These are phyloP conservation scores for Pituophis catenifer DNA, from an alignment of 2,113 vertebrate genomes.

Conservation along the genomic window DNA sequence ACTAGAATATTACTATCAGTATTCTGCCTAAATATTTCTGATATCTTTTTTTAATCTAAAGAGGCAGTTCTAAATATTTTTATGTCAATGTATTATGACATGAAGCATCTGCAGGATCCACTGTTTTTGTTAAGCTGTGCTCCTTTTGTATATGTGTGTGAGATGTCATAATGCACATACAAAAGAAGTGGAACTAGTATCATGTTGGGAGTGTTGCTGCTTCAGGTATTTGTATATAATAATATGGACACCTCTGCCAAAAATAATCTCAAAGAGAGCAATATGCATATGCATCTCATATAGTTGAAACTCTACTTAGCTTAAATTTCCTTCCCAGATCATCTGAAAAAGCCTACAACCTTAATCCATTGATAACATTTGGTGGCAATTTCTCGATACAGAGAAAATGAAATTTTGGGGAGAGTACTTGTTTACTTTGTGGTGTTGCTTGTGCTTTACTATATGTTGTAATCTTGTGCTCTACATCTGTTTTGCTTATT, in stretches of 20 bases:
- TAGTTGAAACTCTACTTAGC: background rate
- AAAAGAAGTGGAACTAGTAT: background rate
- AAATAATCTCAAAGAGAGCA: background rate
- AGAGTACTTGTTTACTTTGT: background rate
- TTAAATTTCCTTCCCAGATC: background rate
- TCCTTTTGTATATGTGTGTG: background rate
- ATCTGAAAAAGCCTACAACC: background rate
- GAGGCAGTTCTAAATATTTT: background rate
- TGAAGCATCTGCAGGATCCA: background rate
- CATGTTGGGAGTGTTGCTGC: background rate
- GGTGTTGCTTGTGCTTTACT: background rate
- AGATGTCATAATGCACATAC: background rate
- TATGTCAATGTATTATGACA: background rate
- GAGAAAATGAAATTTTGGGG: background rate
- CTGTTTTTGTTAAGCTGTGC: background rate
- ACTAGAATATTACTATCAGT: background rate
- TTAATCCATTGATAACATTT: background rate
- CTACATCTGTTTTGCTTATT: conserved; percentile 46
- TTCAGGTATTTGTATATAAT: background rate
- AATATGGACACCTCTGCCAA: background rate
- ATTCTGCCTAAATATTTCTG: background rate
- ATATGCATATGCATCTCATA: background rate
- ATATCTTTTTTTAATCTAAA: background rate
- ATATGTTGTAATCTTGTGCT: conserved; percentile 27
- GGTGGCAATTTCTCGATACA: background rate